Evolutionary conservation across 2,888 invertebrate species (phyloP).

Genomic region (Drosophila prostipennis): DNA sequence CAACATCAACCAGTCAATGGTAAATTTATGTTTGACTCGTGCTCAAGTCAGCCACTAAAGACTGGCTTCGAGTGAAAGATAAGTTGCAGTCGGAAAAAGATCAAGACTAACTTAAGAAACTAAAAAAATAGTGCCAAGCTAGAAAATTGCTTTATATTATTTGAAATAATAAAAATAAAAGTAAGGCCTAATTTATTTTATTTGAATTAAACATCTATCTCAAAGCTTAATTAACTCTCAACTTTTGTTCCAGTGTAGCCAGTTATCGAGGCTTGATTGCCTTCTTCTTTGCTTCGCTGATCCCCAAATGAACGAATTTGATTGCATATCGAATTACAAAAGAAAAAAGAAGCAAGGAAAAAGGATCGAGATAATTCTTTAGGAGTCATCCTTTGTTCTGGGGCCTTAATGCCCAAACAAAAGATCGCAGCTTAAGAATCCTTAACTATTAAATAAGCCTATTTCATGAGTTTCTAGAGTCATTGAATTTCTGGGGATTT

Average conservation of each 20-base stretch:
- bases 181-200: too few relatives aligned
- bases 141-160: too few relatives aligned
- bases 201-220: too few relatives aligned
- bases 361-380: not conserved
- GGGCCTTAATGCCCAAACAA: not conserved
- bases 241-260: not conserved
- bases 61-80: slow-evolving; percentile 22
- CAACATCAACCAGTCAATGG: slow-evolving; percentile 50
- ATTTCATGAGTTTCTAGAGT: not conserved
- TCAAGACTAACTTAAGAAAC: not conserved
- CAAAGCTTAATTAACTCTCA: not conserved
- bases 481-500: not conserved
- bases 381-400: slow-evolving; percentile 14
- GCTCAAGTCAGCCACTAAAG: slow-evolving; percentile 53
- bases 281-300: not conserved
- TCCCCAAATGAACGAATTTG: slow-evolving; percentile 8
- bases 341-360: not conserved
- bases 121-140: not conserved
- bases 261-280: not conserved
- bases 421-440: not conserved
- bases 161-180: too few relatives aligned
- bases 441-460: slow-evolving; percentile 2
- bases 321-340: slow-evolving; percentile 18
- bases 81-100: slow-evolving; percentile 4
- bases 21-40: slow-evolving; percentile 74